These are phyloP conservation scores for Drosophila paracracens DNA, from an alignment of 2,888 invertebrate species.

Conservation along the genomic window DNA sequence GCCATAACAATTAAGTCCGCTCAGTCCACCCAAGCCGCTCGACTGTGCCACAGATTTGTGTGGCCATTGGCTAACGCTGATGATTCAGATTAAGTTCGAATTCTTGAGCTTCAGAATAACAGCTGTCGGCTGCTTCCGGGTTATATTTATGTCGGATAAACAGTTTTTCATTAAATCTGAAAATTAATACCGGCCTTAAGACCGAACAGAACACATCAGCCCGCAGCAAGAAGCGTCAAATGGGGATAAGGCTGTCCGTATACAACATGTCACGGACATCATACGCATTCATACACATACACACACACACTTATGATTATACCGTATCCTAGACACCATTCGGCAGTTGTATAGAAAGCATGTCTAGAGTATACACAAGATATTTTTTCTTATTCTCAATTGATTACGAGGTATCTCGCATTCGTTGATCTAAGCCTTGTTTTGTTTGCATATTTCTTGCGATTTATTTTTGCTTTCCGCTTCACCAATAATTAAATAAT, in stretches of 20 bases:
- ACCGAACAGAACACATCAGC: conserved; percentile 32
- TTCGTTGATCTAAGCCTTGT: not conserved
- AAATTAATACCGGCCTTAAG: conserved; percentile 61
- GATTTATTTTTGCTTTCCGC: conserved; percentile 29
- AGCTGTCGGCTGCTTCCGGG: conserved; percentile 48
- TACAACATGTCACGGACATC: conserved; percentile 10
- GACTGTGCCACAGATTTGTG: conserved; percentile 8
- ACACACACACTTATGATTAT: not conserved
- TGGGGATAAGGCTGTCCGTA: conserved; percentile 13
- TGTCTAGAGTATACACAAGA: not conserved
- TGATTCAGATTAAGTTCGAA: conserved; percentile 9
- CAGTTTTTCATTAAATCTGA: conserved; percentile 57
- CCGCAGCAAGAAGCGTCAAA: conserved; percentile 25
- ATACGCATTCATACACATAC: not conserved
- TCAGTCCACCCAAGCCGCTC: not conserved
- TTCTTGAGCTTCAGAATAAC: conserved; percentile 11
- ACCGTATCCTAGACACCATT: not conserved
- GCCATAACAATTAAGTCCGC: conserved; percentile 25
- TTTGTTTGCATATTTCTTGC: not conserved
- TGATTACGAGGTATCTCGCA: conserved; percentile 3
- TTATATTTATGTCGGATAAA: conserved; percentile 15
- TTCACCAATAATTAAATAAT: conserved; percentile 68
- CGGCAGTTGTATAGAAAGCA: not conserved
- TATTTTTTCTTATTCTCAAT: not conserved
- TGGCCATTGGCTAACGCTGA: not conserved